A percentile compares a stretch with the other conserved stretches of the same genome.
Conservation (phyloP, 2,797 vertebrate species). For the Cheracebus regulus region DNA sequence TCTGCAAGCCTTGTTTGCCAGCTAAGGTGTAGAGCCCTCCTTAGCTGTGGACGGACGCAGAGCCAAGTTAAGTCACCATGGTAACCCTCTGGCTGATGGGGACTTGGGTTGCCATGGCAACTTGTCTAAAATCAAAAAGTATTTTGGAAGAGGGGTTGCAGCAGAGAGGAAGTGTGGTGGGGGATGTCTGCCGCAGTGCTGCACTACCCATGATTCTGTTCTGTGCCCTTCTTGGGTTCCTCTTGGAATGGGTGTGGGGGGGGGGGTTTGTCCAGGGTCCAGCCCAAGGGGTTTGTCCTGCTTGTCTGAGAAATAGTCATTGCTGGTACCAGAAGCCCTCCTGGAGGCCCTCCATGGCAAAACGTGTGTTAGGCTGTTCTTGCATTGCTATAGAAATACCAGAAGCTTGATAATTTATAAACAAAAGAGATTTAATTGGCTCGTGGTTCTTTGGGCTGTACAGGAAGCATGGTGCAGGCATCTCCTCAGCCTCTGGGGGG, state of each 20-base stretch:
- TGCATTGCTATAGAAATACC: neutral
- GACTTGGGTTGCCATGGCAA: slow-evolving; percentile 85
- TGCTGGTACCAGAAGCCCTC: neutral
- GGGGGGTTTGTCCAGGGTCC: neutral
- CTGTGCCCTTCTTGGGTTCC: neutral
- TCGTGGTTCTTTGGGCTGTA: neutral
- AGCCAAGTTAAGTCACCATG: slow-evolving; percentile 86
- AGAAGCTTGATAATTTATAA: neutral
- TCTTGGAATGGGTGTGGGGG: neutral
- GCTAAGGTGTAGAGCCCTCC: slow-evolving; percentile 49
- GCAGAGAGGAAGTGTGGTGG: slow-evolving; percentile 44
- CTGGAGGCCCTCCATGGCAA: neutral
- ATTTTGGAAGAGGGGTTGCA: slow-evolving; percentile 55
- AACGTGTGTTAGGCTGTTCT: neutral
- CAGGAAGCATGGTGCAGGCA: neutral
- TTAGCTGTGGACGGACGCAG: slow-evolving; percentile 75
- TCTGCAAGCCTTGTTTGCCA: neutral
- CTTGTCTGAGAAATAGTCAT: neutral
- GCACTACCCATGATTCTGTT: slow-evolving; percentile 61
- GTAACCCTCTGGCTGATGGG: slow-evolving; percentile 85
- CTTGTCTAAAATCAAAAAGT: slow-evolving; percentile 77
- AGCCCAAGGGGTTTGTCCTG: neutral
- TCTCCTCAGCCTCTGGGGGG: neutral
- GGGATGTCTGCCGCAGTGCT: slow-evolving; percentile 77
- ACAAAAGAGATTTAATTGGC: neutral